Evolutionary conservation across 1,140 invertebrate species (phyloP), one percentile per base, ranked within the genome.

Genomic region (Drosophila subpulchrella): DNA sequence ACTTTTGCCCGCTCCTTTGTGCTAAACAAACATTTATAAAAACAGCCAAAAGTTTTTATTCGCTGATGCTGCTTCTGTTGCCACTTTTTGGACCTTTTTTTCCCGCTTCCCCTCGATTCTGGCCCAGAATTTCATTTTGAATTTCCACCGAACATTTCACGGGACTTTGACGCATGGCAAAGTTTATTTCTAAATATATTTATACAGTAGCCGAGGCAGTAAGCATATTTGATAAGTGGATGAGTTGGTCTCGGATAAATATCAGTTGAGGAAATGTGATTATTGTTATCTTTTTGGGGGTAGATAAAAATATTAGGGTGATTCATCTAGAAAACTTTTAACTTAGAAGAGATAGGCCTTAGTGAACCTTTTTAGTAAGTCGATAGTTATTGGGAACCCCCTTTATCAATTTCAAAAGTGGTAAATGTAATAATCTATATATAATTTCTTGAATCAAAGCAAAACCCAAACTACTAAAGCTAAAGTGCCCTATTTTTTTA

Each of bases 1-100:
- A 17, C 38, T 68, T 59, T 39, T 17, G 13, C 13, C 34, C 12
- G 66, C 42, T 51, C 24, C 51, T 72, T 79, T 79, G 56, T 78
- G 84, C 80, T 89, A 81, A 89, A 88, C 84, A 88, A 88, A 88
- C 84, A 88, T 89, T 88, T 89, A 88, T 81, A 84, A 84, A 83
- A 77, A 77, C 54, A 80, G 65, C 61, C 74, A 71, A 84, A 88
- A 88, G 80, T 88, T 88, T 53, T 89, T 77, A 80, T 89, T 89
- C 66, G 83, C 80, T 80, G 80, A 84, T 89, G 72, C 57, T 68
- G 80, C 79, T 70, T 27, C 63, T 63, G 75, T 61, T 78, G 74
- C 56, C 66, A 54, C 57, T 77, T 67, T 70, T 76, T 60, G 47
- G 65, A 60, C 46, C 51, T 48, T 79, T 60, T 58, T 47, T 61